Evolutionary conservation across 2,113 vertebrate genomes (phyloP).

Genomic region (Ptilonorhynchus violaceus): DNA sequence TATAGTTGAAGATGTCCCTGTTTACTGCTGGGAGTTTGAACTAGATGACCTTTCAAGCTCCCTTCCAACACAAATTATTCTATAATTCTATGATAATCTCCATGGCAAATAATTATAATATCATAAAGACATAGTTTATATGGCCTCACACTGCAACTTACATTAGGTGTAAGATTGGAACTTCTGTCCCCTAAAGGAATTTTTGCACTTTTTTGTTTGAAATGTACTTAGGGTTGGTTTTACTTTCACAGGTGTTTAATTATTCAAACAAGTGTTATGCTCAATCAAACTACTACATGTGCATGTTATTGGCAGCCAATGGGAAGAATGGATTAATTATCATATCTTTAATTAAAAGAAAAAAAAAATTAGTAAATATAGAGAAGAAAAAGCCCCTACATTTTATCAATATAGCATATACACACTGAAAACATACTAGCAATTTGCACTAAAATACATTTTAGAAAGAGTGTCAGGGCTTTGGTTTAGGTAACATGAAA

Average conservation of each 20-base stretch:
- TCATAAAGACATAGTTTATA: background rate
- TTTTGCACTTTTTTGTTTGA: background rate
- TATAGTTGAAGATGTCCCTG: background rate
- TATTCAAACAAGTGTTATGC: background rate
- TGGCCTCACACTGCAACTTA: background rate
- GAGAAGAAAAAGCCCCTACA: rapidly evolving
- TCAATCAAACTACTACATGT: background rate
- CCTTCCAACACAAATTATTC: background rate
- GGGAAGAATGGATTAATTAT: background rate
- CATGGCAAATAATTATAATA: background rate
- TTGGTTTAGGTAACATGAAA: background rate
- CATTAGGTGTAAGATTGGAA: background rate
- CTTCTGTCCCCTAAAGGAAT: background rate
- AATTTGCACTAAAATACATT: background rate
- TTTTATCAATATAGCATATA: background rate
- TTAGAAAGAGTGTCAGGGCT: background rate
- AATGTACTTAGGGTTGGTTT: background rate
- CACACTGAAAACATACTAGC: background rate
- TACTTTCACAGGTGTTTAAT: background rate
- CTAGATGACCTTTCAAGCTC: background rate
- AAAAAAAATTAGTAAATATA: background rate
- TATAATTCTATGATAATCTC: background rate
- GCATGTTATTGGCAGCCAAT: background rate
- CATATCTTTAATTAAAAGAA: background rate
- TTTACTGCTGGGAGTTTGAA: background rate